Base-by-base conservation (phyloP, 2,888 invertebrate genomes). In the Ornithoptera priamus region DNA sequence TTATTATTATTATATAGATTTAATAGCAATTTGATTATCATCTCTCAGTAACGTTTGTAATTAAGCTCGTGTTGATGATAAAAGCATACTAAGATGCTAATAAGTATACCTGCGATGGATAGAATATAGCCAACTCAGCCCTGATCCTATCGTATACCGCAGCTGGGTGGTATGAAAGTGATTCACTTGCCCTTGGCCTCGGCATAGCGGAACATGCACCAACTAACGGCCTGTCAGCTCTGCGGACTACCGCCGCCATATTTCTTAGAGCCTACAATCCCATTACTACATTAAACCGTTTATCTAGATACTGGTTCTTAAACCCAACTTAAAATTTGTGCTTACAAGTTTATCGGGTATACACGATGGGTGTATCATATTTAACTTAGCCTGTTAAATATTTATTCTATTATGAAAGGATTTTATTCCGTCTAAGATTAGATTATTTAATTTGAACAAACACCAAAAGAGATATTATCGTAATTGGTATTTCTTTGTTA, bases 181-280 rank as follows among this genome's bases (percentile, higher is more conserved):
- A 70, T 59, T 70, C 70, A 70, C 20, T 24, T 59, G 70, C 63
- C 70, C 70, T 70, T 70, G 70, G 67, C 70, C 70, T 56, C 63
- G 53, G 5, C 15, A 18, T 10, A 24, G 57, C 65, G 65, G 50
- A 50, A 50, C 59, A 53, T 61, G 67, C 20, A 67, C 61, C 67
- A 56, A 56, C 63, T 2, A 39, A 58, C 58, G 20, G 60, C 68
- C 63, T 56, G 68, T 62, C 65, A 69, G 69, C 69, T 69, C 46
- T 50, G 65, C 62, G 22, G 53, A 18, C 20, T 36, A 7, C 7
- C 12, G 57, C 65, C 53, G 50, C 42, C 56, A 56, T 62, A 60
- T 24, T 18, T 56, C 56, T 24, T 61, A 57, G 17, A 42, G 65
- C 46, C 53, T 64, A 39, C 20, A 50, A 30, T 62, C 24, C 58